These are phyloP conservation scores for Dicyrtomina minuta DNA, from an alignment of 2,888 invertebrate species.

Conservation along the genomic window DNA sequence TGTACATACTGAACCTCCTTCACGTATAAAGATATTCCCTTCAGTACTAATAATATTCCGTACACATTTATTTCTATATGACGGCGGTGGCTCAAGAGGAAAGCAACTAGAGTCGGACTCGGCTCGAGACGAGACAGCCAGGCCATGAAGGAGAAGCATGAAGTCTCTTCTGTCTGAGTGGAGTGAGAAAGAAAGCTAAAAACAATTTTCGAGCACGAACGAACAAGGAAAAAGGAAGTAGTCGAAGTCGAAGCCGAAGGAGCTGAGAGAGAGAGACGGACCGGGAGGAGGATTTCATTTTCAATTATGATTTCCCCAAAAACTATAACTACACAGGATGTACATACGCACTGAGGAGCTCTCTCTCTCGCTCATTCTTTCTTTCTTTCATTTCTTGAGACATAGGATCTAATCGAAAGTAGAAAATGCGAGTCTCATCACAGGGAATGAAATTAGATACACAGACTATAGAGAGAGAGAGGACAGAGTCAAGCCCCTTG, in stretches of 20 bases:
- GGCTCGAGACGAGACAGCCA: neutral
- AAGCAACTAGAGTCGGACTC: neutral
- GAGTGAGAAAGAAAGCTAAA: constrained; percentile 9
- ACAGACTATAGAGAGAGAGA: too few species aligned
- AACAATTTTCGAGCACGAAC: constrained; percentile 32
- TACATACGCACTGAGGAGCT: neutral
- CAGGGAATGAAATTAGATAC: too few species aligned
- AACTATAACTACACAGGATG: neutral
- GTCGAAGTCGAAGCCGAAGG: too few species aligned
- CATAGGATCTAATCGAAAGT: neutral
- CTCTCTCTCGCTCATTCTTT: neutral
- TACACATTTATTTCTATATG: constrained; percentile 26
- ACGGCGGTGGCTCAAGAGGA: constrained; percentile 1
- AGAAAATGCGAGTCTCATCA: too few species aligned
- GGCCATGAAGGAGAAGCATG: neutral
- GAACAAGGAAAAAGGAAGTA: too few species aligned
- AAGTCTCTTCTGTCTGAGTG: constrained; percentile 11
- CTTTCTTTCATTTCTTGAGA: neutral
- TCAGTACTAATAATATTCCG: constrained; percentile 24
- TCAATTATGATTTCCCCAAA: constrained; percentile 31
- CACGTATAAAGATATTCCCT: too few species aligned
- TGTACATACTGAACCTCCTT: neutral
- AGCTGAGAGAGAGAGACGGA: neutral
- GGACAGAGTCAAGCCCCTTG: too few species aligned
- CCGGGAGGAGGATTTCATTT: constrained; percentile 26